Percentiles rank a stretch among this genome's conserved stretches.
Conservation (phyloP, 1,140 invertebrate species). For the Melipona quadrifasciata region DNA sequence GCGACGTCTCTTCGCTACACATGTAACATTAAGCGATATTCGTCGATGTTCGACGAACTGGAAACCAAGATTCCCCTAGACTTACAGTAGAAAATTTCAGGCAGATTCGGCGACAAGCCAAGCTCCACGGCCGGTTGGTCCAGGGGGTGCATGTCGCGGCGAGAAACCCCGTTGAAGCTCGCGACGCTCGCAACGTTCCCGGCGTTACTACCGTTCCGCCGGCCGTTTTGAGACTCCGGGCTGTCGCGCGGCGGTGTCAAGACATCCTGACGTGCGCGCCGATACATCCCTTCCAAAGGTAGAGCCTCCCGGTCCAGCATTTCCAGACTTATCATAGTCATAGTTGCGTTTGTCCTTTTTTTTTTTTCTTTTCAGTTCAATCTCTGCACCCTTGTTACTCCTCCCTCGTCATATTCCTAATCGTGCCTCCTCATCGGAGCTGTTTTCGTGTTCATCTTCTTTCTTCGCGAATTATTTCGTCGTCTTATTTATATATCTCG, state of each 20-base stretch:
- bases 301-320: slow-evolving; percentile 73
- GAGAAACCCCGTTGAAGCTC: slow-evolving; percentile 50
- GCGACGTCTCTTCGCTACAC: too few species aligned
- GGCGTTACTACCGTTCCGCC: slow-evolving; percentile 30
- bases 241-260: slow-evolving; percentile 78
- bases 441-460: too few species aligned
- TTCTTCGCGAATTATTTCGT: too few species aligned
- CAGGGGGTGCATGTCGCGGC: slow-evolving; percentile 80
- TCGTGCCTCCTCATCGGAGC: too few species aligned
- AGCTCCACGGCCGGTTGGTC: slow-evolving; percentile 81
- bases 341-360: not conserved
- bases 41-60: too few species aligned
- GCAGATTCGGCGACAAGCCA: slow-evolving; percentile 81
- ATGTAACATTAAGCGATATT: too few species aligned
- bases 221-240: slow-evolving; percentile 72
- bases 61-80: slow-evolving; percentile 59
- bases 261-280: slow-evolving; percentile 70
- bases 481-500: too few species aligned
- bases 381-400: too few species aligned
- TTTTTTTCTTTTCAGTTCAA: too few species aligned
- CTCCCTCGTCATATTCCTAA: too few species aligned
- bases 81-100: slow-evolving; percentile 89
- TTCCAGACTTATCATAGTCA: slow-evolving; percentile 68
- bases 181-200: slow-evolving; percentile 31
- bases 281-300: slow-evolving; percentile 68